Conservation (phyloP, 2,113 vertebrate species). For the Solenodon paradoxus region DNA sequence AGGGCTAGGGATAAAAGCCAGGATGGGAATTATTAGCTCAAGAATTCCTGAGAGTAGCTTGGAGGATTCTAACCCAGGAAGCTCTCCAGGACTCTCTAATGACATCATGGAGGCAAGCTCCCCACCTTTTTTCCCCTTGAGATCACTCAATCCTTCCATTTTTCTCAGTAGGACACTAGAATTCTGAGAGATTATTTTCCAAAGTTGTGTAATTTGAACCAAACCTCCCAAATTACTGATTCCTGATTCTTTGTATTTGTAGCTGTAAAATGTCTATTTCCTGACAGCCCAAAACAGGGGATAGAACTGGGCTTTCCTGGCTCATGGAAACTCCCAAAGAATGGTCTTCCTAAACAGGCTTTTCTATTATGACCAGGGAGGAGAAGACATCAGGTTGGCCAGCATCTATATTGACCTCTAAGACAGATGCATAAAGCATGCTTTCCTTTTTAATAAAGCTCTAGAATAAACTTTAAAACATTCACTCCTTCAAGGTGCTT, state of each 20-base stretch:
- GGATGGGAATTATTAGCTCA: not conserved
- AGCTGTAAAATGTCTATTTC: not conserved
- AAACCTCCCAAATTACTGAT: not conserved
- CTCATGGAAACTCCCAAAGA: not conserved
- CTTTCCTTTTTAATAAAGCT: constrained; percentile 33
- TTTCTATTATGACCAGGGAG: not conserved
- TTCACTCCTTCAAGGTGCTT: constrained; percentile 35
- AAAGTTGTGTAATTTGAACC: not conserved
- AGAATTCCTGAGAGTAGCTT: not conserved
- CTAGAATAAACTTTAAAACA: constrained; percentile 36
- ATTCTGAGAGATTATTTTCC: not conserved
- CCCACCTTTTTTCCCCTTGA: not conserved
- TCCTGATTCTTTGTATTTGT: not conserved
- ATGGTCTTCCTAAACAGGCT: not conserved
- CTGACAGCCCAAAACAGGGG: not conserved
- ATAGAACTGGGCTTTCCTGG: not conserved
- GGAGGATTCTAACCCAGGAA: not conserved
- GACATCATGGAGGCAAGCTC: not conserved
- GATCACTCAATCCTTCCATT: not conserved
- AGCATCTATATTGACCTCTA: not conserved
- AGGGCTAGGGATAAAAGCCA: not conserved
- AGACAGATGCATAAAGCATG: not conserved
- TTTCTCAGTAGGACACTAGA: not conserved
- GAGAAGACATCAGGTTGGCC: not conserved
- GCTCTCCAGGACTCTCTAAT: not conserved